Base-by-base conservation (phyloP, 2,797 vertebrate genomes). In the Adrianichthys oophorus region DNA sequence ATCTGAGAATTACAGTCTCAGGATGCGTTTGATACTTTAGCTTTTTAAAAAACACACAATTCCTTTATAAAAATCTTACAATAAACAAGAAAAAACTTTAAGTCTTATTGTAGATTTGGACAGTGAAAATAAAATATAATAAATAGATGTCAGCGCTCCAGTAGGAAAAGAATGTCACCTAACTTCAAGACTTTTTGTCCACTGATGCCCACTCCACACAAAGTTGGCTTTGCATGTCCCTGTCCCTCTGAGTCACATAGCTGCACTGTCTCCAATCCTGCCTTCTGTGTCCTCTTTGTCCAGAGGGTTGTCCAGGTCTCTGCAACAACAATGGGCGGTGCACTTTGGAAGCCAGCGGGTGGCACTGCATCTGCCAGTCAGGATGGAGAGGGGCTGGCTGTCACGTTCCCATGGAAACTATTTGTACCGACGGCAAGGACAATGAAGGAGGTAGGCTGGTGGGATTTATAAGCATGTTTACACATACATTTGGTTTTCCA, bases 271-370 rank as follows among this genome's bases (percentile, higher is more conserved):
- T 60, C 19, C 61, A 60, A 80, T 62, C 40, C 5, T 59, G 4
- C 32, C 32, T 2, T 66, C 41, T 73, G 48, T 79, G 43, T 76
- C 56, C 52, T 70, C 51, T 76, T 37, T 80, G 53, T 48, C 46
- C 78, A 98, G 97, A 99, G 90, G 97, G 97, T 47, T 99, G 97
- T 66, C 97, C 97, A 0, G 97, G 97, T 37, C 92, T 99, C 62
- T 99, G 97, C 85, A 99, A 99, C 91, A 98, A 95, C 92, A 99
- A 99, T 0, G 97, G 97, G 52, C 93, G 97, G 56, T 99, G 97
- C 70, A 97, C 96, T 0, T 88, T 99, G 88, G 97, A 99, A 89
- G 94, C 96, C 62, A 99, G 95, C 0, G 96, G 96, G 67, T 99
- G 97, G 97, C 97, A 98, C 72, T 99, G 97, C 48, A 95, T 99